Percentiles rank a stretch among this genome's conserved stretches.
These are phyloP conservation scores for Equus quagga DNA, from an alignment of 2,113 vertebrate species.

Conservation along the genomic window DNA sequence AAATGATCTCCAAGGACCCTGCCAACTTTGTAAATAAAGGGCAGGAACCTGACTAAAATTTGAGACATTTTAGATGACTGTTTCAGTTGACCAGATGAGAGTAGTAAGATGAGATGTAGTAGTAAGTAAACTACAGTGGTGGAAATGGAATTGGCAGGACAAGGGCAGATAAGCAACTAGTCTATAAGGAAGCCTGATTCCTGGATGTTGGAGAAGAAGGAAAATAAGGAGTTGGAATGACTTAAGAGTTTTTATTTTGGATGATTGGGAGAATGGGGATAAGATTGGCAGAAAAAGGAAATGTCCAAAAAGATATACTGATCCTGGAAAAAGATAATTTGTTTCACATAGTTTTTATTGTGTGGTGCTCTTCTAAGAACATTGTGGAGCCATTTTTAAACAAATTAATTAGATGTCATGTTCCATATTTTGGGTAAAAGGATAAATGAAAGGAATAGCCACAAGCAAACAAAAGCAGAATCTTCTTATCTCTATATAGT, in stretches of 20 bases:
- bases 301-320: not conserved
- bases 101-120: not conserved
- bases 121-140: not conserved
- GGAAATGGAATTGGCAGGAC: not conserved
- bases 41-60: not conserved
- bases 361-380: not conserved
- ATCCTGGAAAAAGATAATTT: not conserved
- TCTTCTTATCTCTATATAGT: not conserved
- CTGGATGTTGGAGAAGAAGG: not conserved
- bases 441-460: not conserved
- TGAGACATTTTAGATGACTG: not conserved
- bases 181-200: not conserved
- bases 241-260: not conserved
- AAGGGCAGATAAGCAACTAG: not conserved
- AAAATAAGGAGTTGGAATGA: not conserved
- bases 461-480: not conserved
- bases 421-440: not conserved
- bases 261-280: not conserved
- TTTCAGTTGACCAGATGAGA: not conserved
- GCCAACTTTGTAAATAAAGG: not conserved
- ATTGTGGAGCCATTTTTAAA: conserved; percentile 2
- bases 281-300: not conserved
- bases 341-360: not conserved
- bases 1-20: not conserved
- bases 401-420: not conserved